Conservation (phyloP, 2,888 invertebrate species). For the Pristionchus exspectatus region DNA sequence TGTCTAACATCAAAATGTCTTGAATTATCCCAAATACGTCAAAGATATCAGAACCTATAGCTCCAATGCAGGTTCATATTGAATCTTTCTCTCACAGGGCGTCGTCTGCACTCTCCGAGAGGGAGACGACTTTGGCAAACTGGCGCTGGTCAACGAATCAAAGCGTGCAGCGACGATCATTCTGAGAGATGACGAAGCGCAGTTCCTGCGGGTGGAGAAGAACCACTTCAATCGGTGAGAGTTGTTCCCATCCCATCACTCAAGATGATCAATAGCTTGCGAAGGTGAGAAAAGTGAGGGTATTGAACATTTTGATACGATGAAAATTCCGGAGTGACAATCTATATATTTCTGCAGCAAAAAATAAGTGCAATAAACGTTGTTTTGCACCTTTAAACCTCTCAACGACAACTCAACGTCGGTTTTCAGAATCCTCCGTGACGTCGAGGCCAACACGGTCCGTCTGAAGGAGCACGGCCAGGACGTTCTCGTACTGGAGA, state of each 20-base stretch:
- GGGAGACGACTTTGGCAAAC: slow-evolving; percentile 91
- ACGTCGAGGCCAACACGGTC: slow-evolving; percentile 92
- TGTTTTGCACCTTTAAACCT: too few species aligned
- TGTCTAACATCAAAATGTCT: too few species aligned
- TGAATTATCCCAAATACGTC: too few species aligned
- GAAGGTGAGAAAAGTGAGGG: too few species aligned
- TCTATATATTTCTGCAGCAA: too few species aligned
- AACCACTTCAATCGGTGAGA: slow-evolving; percentile 87
- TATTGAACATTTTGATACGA: too few species aligned
- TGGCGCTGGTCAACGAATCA: slow-evolving; percentile 90
- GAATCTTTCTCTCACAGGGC: slow-evolving; percentile 81
- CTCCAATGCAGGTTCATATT: too few species aligned
- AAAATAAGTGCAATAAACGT: too few species aligned
- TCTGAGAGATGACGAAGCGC: slow-evolving; percentile 88
- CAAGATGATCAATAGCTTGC: too few species aligned
- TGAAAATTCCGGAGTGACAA: too few species aligned
- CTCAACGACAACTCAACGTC: neutral
- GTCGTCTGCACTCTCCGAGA: slow-evolving; percentile 88
- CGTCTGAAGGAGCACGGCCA: slow-evolving; percentile 89
- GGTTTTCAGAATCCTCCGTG: slow-evolving; percentile 80
- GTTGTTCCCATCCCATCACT: neutral
- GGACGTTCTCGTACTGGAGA: slow-evolving; percentile 89
- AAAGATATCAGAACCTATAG: too few species aligned
- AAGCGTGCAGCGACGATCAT: slow-evolving; percentile 90
- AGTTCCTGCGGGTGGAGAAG: slow-evolving; percentile 89